phyloP scores from a whole-genome alignment of 1,140 invertebrate species.

The Ceratosolen fusciceps region DNA sequence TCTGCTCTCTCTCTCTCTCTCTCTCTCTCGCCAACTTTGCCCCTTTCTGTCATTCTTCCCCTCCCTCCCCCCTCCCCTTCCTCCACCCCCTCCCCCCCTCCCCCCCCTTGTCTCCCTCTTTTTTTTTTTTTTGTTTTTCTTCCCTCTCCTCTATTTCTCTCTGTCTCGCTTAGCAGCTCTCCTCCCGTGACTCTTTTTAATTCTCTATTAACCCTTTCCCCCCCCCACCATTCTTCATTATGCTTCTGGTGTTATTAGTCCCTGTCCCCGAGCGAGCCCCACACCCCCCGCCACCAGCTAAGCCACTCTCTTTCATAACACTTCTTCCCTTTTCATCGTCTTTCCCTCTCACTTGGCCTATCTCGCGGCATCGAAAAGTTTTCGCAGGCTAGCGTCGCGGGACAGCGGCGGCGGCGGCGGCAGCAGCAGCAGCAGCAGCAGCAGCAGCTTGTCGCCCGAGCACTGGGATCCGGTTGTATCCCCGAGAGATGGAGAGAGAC shows the following conservation, averaged over 20 bases:
- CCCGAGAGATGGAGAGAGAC: background rate
- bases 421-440: too few species aligned
- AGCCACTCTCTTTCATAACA: too few species aligned
- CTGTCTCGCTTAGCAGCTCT: background rate
- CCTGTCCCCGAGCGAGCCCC: too few species aligned
- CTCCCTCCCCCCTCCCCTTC: background rate
- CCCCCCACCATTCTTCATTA: background rate
- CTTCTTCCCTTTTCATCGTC: background rate
- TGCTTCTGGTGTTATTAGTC: too few species aligned
- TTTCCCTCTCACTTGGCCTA: background rate
- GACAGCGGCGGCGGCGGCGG: conserved; percentile 6
- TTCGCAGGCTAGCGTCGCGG: background rate
- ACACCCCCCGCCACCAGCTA: too few species aligned
- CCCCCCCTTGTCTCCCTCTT: background rate
- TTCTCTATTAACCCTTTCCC: background rate
- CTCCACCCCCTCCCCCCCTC: background rate
- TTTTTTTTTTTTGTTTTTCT: conserved; percentile 1
- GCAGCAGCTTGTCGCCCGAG: too few species aligned
- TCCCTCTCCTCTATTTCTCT: background rate
- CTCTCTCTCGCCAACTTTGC: conserved; percentile 3
- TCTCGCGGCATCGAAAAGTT: conserved; percentile 25
- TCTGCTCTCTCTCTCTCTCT: background rate
- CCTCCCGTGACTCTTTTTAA: background rate
- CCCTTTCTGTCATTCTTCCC: background rate
- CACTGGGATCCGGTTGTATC: conserved; percentile 22